Percentiles rank a stretch among this genome's conserved stretches.
These are phyloP conservation scores for Drosophila merina DNA, from an alignment of 2,888 invertebrate genomes.

Conservation along the genomic window DNA sequence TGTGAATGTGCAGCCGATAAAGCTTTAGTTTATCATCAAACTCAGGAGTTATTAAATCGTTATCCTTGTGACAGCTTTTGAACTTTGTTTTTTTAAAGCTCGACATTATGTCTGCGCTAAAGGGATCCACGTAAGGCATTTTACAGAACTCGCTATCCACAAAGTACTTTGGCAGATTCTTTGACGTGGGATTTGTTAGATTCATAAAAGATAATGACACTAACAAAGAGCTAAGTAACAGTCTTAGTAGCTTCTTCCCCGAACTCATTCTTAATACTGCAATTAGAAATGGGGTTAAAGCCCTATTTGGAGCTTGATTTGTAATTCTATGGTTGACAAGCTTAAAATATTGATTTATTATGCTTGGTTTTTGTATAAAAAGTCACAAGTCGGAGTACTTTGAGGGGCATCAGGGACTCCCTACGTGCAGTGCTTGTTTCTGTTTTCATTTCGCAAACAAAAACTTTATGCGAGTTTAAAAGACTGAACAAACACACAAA, in stretches of 20 bases:
- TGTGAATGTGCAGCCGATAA: conserved; percentile 48
- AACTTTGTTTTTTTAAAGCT: conserved; percentile 5
- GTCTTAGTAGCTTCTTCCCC: neutral
- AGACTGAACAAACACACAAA: conserved; percentile 25
- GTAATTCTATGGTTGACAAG: neutral
- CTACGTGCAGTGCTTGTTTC: too few relatives aligned
- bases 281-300: neutral
- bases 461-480: conserved; percentile 25
- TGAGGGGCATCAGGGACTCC: too few relatives aligned
- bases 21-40: conserved; percentile 31
- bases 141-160: conserved; percentile 82
- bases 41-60: conserved; percentile 29
- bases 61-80: conserved; percentile 23
- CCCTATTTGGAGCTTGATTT: neutral
- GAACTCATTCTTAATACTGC: neutral
- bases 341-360: neutral
- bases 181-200: conserved; percentile 49
- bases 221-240: neutral
- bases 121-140: conserved; percentile 86
- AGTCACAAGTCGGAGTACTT: neutral
- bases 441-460: neutral
- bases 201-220: neutral
- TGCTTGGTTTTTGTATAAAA: neutral
- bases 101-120: conserved; percentile 84
- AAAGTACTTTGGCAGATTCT: conserved; percentile 42